phyloP scores from a whole-genome alignment of 2,888 invertebrate species.

The Melitaea athalia region DNA sequence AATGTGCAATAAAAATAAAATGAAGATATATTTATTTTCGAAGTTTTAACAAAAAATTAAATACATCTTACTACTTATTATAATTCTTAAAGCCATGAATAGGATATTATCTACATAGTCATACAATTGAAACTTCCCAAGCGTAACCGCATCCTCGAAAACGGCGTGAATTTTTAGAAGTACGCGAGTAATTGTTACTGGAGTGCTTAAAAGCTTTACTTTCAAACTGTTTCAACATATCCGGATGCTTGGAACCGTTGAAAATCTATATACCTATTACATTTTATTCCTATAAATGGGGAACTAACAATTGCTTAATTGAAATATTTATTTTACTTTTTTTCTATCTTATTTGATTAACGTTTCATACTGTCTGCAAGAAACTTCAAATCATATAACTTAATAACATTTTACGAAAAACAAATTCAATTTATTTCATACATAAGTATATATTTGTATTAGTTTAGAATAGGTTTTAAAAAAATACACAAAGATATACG shows the following conservation, averaged over 20 bases:
- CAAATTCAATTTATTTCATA: too few relatives aligned
- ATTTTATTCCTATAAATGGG: slow-evolving; percentile 13
- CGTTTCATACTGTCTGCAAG: too few relatives aligned
- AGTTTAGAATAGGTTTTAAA: too few relatives aligned
- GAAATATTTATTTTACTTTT: neutral
- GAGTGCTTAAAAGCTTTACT: slow-evolving; percentile 70
- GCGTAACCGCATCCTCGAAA: slow-evolving; percentile 33
- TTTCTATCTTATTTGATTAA: neutral
- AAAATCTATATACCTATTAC: slow-evolving; percentile 20
- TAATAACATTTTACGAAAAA: too few relatives aligned
- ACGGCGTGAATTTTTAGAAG: slow-evolving; percentile 36
- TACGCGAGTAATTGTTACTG: slow-evolving; percentile 59
- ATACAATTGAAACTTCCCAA: slow-evolving; percentile 35
- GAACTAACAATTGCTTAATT: slow-evolving; percentile 5
- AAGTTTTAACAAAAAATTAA: neutral
- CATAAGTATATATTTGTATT: too few relatives aligned
- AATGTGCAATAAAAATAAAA: too few relatives aligned
- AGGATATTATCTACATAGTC: slow-evolving; percentile 29
- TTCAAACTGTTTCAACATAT: slow-evolving; percentile 41
- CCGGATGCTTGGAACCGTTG: slow-evolving; percentile 26
- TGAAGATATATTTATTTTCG: too few relatives aligned
- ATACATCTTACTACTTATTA: neutral
- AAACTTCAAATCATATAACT: too few relatives aligned
- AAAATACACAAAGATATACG: too few relatives aligned
- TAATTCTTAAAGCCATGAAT: slow-evolving; percentile 11